Percentiles rank a stretch among this genome's conserved stretches.
These are phyloP conservation scores for Folsomia candida DNA, from an alignment of 2,888 invertebrate species.

Conservation along the genomic window DNA sequence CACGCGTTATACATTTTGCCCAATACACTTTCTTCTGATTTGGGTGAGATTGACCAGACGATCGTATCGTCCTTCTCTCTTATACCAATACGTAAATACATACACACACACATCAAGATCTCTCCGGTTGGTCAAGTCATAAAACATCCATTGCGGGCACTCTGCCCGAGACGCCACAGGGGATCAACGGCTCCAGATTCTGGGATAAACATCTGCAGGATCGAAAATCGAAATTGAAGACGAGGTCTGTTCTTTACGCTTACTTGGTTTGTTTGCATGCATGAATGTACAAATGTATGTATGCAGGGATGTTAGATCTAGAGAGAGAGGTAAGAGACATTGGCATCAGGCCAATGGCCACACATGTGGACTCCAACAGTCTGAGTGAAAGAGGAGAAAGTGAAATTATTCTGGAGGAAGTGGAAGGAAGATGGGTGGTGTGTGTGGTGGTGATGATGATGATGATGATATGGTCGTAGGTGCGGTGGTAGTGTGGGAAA, in stretches of 20 bases:
- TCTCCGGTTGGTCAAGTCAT: background rate
- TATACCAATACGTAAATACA: background rate
- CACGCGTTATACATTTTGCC: background rate
- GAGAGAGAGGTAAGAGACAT: background rate
- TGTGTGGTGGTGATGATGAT: background rate
- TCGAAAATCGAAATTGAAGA: slow-evolving; percentile 1
- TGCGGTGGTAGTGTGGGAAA: slow-evolving; percentile 7
- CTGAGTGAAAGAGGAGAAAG: background rate
- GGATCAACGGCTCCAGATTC: background rate
- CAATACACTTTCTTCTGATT: background rate
- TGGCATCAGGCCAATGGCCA: background rate
- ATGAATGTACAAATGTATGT: background rate
- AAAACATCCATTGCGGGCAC: background rate
- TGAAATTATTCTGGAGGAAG: background rate
- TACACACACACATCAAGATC: background rate
- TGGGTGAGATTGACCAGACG: slow-evolving; percentile 1
- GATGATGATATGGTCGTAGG: background rate
- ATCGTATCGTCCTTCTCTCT: background rate
- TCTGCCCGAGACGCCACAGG: too few relatives aligned
- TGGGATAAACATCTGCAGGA: slow-evolving; percentile 4
- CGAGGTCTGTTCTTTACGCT: slow-evolving; percentile 6
- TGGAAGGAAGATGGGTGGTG: background rate
- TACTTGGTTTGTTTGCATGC: background rate
- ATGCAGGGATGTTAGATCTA: background rate
- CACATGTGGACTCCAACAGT: background rate